A percentile compares a stretch with the other conserved stretches of the same genome.
These are phyloP conservation scores for Campoletis raptor DNA, from an alignment of 2,888 invertebrate species.

Conservation along the genomic window DNA sequence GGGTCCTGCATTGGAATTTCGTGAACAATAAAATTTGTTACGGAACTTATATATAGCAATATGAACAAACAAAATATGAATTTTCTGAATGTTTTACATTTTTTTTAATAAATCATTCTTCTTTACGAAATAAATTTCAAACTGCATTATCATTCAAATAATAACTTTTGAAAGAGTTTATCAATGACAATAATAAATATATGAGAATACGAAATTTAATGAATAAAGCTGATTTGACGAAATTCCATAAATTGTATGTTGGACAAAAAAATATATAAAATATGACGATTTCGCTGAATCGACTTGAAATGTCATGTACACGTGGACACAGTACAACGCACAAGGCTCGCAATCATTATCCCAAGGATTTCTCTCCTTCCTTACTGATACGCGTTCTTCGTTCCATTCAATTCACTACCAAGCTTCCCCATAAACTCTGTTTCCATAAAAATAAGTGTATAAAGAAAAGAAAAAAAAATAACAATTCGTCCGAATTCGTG, in stretches of 20 bases:
- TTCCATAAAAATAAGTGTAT: neutral
- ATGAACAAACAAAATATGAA: neutral
- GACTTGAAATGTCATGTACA: neutral
- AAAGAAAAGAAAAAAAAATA: neutral
- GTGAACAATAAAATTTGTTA: neutral
- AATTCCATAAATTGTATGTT: neutral
- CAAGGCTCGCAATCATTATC: conserved; percentile 52
- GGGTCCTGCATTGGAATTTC: neutral
- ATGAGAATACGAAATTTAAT: neutral
- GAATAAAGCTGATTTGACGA: neutral
- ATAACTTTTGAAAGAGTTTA: neutral
- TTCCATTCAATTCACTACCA: neutral
- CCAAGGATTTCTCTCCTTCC: conserved; percentile 61
- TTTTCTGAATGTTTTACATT: neutral
- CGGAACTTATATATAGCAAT: too few relatives aligned
- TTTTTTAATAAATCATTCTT: neutral
- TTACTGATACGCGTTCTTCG: conserved; percentile 29
- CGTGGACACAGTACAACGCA: conserved; percentile 13
- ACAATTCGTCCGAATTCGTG: neutral
- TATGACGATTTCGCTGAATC: neutral
- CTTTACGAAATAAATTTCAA: neutral
- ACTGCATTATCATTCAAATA: neutral
- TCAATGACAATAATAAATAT: neutral
- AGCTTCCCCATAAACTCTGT: neutral
- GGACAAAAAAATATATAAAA: conserved; percentile 9